Base-by-base conservation (phyloP, 2,888 invertebrate genomes). In the Mesorhabditis spiculigera region DNA sequence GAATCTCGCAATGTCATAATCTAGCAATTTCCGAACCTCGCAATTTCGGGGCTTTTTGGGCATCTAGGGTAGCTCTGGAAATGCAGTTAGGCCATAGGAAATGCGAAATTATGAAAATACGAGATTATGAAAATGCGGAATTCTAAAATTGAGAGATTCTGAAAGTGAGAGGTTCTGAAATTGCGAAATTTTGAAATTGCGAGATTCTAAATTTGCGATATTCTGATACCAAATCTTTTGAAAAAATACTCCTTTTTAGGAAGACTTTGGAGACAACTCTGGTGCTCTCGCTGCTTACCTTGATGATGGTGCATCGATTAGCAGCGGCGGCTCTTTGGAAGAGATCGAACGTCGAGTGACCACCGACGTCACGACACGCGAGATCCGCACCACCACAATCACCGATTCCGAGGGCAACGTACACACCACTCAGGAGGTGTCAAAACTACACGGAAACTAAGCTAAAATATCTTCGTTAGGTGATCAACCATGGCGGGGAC, bases 311-410 rank as follows among this genome's bases (percentile, higher is more conserved):
- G 76, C 71, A 6, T 80, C 80, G 0, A 75, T 80, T 16, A 76
- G 77, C 5, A 75, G 76, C 10, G 80, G 73, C 65, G 80, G 75
- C 61, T 72, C 73, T 8, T 61, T 80, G 45, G 80, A 77, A 67
- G 78, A 77, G 67, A 73, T 84, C 70, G 84, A 85, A 71, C 74
- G 84, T 70, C 63, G 81, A 63, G 84, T 85, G 13, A 84, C 81
- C 4, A 85, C 83, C 44, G 83, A 83, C 65, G 81, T 83, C 68
- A 81, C 82, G 8, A 80, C 79, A 0, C 73, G 76, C 65, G 82
- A 82, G 72, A 74, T 80, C 62, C 42, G 77, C 65, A 80, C 80
- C 42, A 80, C 80, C 13, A 79, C 75, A 6, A 76, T 78, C 16
- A 65, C 76, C 6, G 78, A 80, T 65, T 77, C 78, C 45, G 66